phyloP scores from a whole-genome alignment of 2,797 vertebrate genomes.

The Coregonus ussuriensis region DNA sequence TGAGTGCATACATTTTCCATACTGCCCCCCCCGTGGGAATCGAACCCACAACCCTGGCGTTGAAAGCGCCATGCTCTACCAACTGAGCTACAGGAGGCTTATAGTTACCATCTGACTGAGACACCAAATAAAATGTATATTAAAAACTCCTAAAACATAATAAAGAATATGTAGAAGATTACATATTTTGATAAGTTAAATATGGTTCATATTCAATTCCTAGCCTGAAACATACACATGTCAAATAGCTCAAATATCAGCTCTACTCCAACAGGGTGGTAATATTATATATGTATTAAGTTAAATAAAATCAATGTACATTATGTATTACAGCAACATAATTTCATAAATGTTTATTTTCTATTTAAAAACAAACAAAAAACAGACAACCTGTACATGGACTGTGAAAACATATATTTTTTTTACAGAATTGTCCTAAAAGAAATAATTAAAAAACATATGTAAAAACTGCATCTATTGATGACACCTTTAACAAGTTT shows the following conservation, averaged over 20 bases:
- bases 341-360: not conserved
- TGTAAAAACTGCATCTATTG: too few relatives aligned
- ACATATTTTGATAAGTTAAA: too few relatives aligned
- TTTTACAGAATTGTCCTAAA: not conserved
- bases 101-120: slow-evolving; percentile 28
- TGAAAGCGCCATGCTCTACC: too few relatives aligned
- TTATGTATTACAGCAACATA: not conserved
- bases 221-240: not conserved
- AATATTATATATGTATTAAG: not conserved
- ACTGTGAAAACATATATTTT: not conserved
- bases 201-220: too few relatives aligned
- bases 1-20: too few relatives aligned
- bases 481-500: not conserved
- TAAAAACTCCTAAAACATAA: not conserved
- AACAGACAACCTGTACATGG: too few relatives aligned
- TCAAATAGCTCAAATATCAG: not conserved
- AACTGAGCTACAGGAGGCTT: slow-evolving; percentile 26
- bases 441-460: too few relatives aligned
- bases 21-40: too few relatives aligned
- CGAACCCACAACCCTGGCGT: too few relatives aligned
- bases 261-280: not conserved
- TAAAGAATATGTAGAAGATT: not conserved
- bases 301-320: not conserved
- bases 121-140: slow-evolving; percentile 13
- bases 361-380: too few relatives aligned